Evolutionary conservation across 2,888 invertebrate species (phyloP).

Genomic region (Catocala nupta): DNA sequence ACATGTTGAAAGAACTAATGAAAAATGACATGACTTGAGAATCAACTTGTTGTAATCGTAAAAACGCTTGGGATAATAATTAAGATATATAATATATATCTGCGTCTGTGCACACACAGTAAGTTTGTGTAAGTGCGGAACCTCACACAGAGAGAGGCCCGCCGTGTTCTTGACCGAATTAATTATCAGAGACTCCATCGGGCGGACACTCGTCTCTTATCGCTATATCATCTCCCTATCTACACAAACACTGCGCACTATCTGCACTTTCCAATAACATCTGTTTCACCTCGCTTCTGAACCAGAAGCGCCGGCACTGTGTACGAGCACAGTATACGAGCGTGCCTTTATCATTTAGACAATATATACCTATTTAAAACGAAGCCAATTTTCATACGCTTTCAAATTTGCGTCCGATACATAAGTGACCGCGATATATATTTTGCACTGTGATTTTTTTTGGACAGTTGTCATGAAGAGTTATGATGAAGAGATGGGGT

Average conservation of each 20-base stretch:
- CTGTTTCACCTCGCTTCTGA: slow-evolving; percentile 16
- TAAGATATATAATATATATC: too few relatives aligned
- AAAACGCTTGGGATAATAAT: too few relatives aligned
- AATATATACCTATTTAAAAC: slow-evolving; percentile 20
- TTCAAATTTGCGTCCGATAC: slow-evolving; percentile 19
- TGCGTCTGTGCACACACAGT: too few relatives aligned
- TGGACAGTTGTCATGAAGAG: slow-evolving; percentile 39
- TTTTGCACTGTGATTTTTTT: slow-evolving; percentile 11
- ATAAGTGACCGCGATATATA: slow-evolving; percentile 9
- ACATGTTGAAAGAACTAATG: too few relatives aligned
- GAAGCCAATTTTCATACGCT: slow-evolving; percentile 24
- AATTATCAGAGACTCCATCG: slow-evolving; percentile 40
- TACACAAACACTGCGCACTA: slow-evolving; percentile 34
- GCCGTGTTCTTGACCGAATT: slow-evolving; percentile 40
- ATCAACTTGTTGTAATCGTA: too few relatives aligned
- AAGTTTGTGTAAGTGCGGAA: slow-evolving; percentile 5
- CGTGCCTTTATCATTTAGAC: slow-evolving; percentile 20
- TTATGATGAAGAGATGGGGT: slow-evolving; percentile 46
- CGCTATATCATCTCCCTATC: slow-evolving; percentile 54
- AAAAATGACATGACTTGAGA: too few relatives aligned
- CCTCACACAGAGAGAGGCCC: background rate
- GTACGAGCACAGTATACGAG: slow-evolving; percentile 28
- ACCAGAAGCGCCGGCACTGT: slow-evolving; percentile 25
- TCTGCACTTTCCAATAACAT: slow-evolving; percentile 38
- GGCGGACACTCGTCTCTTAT: slow-evolving; percentile 53